Evolutionary conservation across 2,797 vertebrate genomes (phyloP).

Genomic region (Simalia tracyae): DNA sequence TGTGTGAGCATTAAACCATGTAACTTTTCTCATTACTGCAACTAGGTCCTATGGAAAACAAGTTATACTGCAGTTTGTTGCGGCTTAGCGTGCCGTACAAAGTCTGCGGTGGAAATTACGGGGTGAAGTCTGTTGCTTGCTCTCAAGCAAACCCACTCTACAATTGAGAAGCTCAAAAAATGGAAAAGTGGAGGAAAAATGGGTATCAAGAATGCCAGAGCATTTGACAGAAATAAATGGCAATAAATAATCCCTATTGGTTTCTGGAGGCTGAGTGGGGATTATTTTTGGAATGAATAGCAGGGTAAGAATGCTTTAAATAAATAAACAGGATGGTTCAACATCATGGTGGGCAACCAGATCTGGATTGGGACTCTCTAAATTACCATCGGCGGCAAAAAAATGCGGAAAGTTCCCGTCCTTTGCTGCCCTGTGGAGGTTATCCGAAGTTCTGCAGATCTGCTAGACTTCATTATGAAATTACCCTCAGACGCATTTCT

Average conservation of each 20-base stretch:
- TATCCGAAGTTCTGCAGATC: background rate
- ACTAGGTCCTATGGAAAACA: background rate
- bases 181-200: background rate
- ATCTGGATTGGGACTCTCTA: background rate
- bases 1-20: background rate
- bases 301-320: background rate
- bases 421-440: background rate
- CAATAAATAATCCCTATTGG: background rate
- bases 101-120: background rate
- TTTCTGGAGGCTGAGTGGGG: background rate
- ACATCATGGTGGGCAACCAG: background rate
- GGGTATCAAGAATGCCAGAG: background rate
- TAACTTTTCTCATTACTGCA: background rate
- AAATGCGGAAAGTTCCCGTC: background rate
- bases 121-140: background rate
- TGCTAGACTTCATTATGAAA: background rate
- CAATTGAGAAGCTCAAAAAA: background rate
- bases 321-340: background rate
- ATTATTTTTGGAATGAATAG: background rate
- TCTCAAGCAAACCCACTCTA: background rate
- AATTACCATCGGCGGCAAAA: background rate
- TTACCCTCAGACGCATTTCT: constrained; percentile 20
- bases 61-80: background rate
- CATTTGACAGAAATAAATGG: background rate
- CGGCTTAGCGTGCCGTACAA: background rate